Evolutionary conservation across 2,113 vertebrate genomes (phyloP), one percentile per base, ranked within the genome.

Genomic region (Sturnira hondurensis): DNA sequence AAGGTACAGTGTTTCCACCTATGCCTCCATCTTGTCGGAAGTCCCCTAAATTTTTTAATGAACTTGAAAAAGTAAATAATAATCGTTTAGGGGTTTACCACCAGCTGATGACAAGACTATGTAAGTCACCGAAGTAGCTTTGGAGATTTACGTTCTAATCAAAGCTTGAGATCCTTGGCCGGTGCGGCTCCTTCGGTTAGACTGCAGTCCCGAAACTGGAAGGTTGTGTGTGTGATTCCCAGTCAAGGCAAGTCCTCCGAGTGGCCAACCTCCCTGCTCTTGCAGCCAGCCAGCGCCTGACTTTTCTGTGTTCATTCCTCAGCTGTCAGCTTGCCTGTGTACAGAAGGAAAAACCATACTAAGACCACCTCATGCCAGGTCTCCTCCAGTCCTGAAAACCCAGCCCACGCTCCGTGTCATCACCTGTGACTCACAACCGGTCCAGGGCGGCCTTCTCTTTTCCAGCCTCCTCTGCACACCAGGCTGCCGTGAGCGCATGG

Each of bases 61-160:
- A 86, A 86, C n/a, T 81, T 47, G 31, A 82, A 76, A 85, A 70
- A 74, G 43, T 47, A 20, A 83, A 73, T 47, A 74, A 52, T 19
- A 77, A 50, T 63, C 54, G 19, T 41, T 70, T 20, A 61, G 14
- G 74, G 36, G 19, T 47, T 56, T 19, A 87, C 45, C 76, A 88
- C n/a, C 36, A 88, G 50, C 67, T 92, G 12, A 81, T 47, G 26
- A 36, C 6, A 76, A 56, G 4, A 76, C 8, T 20, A 45, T 8
- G 16, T 85, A 19, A 58, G 28, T 38, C 63, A 52, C 26, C 33
- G 33, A 85, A 80, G 33, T 0, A 78, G 13, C 76, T 73, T 22
- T 85, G 1, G 31, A 86, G 41, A 91, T 52, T 9, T n/a, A 33
- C 0, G 12, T 47, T 63, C 71, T 82, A 54, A 88, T 24, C 31